These are phyloP conservation scores for Apodemia hepburni DNA, from an alignment of 2,888 invertebrate species.

Conservation along the genomic window DNA sequence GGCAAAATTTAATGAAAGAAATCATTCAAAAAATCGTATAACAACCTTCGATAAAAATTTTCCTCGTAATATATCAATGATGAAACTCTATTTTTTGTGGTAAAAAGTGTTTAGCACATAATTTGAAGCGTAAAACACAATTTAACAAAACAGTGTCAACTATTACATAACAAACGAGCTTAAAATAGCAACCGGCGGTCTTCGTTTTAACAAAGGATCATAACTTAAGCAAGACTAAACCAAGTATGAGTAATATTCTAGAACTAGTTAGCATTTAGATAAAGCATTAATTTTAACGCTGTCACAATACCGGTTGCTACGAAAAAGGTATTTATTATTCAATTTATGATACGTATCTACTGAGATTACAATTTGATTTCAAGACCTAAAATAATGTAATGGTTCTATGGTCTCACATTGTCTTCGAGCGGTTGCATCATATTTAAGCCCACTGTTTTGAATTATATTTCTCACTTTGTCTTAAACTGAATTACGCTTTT, in stretches of 20 bases:
- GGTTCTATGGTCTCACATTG: not conserved
- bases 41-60: too few species aligned
- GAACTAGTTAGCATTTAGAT: constrained; percentile 39
- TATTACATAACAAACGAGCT: constrained; percentile 8
- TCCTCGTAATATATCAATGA: too few species aligned
- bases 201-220: constrained; percentile 32
- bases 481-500: not conserved
- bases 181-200: constrained; percentile 29
- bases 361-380: constrained; percentile 12
- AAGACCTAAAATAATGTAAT: constrained; percentile 1
- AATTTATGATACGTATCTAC: constrained; percentile 34
- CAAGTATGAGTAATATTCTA: constrained; percentile 35
- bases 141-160: constrained; percentile 1
- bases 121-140: not conserved
- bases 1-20: too few species aligned
- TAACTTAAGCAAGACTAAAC: constrained; percentile 29
- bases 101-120: not conserved
- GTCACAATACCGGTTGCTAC: constrained; percentile 32
- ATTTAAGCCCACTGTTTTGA: not conserved
- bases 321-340: constrained; percentile 35
- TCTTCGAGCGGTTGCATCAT: not conserved
- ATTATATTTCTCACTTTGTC: not conserved
- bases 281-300: constrained; percentile 34
- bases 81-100: too few species aligned
- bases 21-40: too few species aligned